Evolutionary conservation across 2,888 invertebrate species (phyloP), one percentile per base, ranked within the genome.

Genomic region (Cryptophagus acutangulus): DNA sequence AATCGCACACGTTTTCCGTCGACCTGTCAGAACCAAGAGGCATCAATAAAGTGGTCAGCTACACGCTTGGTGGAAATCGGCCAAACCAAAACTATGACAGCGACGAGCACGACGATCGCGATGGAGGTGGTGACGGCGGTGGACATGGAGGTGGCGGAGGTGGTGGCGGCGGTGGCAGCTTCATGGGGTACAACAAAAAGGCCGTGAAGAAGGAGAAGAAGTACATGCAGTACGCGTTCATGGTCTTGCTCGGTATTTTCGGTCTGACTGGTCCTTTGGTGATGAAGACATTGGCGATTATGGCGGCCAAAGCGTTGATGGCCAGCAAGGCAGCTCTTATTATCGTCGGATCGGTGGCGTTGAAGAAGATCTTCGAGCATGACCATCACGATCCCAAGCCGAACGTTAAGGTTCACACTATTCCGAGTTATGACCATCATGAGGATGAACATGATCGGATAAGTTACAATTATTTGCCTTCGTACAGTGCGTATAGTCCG

Each of bases 291-390:
- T 67, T 84, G 48, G 82, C 82, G 38, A 73, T 80, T 17, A 79
- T 84, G 55, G 83, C 84, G 33, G 82, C 80, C 33, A 82, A 84
- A 65, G 82, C 84, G 20, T 71, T 84, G 47, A 76, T 84, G 46
- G 81, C 83, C 51, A 81, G 82, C 63, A 84, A 84, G 64, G 79
- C 83, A 33, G 84, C 84, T 1, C 66, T 84, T 41, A 80, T 84
- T 44, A 82, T 84, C 54, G 80, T 83, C 45, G 79, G 82, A 38
- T 81, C 83, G 42, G 80, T 84, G 54, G 82, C 66, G 14, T 67
- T 84, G 52, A 84, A 82, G 71, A 83, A 84, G 65, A 72, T 84
- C 49, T 82, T 83, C 70, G 78, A 81, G 45, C 79, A 80, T 49
- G 81, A 82, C 51, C 70, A 73, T 49, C 73, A 77, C 45, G 76